Percentiles rank a stretch among this genome's conserved stretches.
Conservation (phyloP, 2,797 vertebrate genomes). For the Semaprochilodus insignis region DNA sequence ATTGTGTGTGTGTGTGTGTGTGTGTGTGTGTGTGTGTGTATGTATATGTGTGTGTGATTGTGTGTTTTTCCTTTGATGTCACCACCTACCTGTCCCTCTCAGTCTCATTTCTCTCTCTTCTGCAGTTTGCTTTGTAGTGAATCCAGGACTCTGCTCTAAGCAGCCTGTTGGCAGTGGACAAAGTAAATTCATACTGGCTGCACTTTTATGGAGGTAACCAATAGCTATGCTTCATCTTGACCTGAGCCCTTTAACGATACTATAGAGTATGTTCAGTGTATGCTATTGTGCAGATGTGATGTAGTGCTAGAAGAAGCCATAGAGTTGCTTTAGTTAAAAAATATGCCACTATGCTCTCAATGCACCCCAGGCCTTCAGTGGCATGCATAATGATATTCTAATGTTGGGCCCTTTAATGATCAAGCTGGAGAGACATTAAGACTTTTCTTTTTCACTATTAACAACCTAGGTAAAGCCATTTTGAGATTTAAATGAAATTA, state of each 20-base stretch:
- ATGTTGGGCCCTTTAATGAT: not conserved
- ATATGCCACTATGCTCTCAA: not conserved
- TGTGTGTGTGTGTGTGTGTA: not conserved
- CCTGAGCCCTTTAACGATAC: not conserved
- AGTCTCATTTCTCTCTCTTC: not conserved
- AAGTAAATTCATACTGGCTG: constrained; percentile 19
- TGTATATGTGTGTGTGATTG: not conserved
- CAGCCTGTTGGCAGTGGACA: not conserved
- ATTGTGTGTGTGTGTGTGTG: not conserved
- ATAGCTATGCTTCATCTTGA: constrained; percentile 16
- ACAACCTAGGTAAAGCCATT: no score
- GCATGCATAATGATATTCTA: not conserved
- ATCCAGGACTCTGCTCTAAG: not conserved
- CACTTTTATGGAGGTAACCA: constrained; percentile 26
- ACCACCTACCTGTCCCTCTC: not conserved
- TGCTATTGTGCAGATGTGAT: constrained; percentile 15
- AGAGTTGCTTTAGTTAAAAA: not conserved
- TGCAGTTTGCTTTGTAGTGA: constrained; percentile 13
- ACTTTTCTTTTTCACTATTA: not conserved
- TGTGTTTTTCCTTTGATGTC: constrained; percentile 4
- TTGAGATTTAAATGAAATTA: no score
- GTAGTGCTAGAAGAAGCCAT: not conserved
- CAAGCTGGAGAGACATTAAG: not conserved
- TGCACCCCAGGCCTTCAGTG: not conserved
- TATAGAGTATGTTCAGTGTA: not conserved